Conservation (phyloP, 2,113 vertebrate genomes). For the Smithornis capensis region DNA sequence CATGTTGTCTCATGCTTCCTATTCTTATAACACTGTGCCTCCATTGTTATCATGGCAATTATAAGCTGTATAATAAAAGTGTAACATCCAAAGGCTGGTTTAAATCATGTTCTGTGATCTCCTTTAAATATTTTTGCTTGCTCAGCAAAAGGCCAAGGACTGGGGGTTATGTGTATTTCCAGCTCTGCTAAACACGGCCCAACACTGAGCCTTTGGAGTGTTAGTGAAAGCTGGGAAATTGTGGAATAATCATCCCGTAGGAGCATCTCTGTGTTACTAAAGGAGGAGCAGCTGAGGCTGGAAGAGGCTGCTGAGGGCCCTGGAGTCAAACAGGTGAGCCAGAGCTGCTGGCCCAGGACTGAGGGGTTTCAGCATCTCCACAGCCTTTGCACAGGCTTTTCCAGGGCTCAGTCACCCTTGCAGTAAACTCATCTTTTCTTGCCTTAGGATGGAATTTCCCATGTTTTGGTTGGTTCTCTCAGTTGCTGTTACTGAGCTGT, state of each 20-base stretch:
- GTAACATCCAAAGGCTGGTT: not conserved
- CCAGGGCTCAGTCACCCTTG: no score
- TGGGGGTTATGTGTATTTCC: not conserved
- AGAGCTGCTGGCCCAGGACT: not conserved
- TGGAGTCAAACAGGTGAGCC: not conserved
- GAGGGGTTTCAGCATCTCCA: not conserved
- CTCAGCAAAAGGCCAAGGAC: not conserved
- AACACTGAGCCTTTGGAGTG: fast-evolving
- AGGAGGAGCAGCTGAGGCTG: fast-evolving
- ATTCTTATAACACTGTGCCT: slow-evolving; percentile 54
- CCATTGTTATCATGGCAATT: slow-evolving; percentile 40
- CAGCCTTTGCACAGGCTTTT: not conserved
- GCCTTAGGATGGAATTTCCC: fast-evolving
- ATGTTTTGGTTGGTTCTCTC: not conserved
- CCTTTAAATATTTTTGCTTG: not conserved
- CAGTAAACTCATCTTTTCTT: no score
- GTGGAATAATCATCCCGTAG: fast-evolving
- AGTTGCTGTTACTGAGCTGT: not conserved
- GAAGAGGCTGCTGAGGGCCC: not conserved
- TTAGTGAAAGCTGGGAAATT: not conserved
- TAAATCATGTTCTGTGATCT: not conserved
- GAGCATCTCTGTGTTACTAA: fast-evolving
- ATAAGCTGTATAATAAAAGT: slow-evolving; percentile 43
- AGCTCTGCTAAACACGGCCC: not conserved
- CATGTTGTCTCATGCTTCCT: not conserved